Evolutionary conservation across 2,113 vertebrate species (phyloP).

Genomic region (Hippopotamus amphibius): DNA sequence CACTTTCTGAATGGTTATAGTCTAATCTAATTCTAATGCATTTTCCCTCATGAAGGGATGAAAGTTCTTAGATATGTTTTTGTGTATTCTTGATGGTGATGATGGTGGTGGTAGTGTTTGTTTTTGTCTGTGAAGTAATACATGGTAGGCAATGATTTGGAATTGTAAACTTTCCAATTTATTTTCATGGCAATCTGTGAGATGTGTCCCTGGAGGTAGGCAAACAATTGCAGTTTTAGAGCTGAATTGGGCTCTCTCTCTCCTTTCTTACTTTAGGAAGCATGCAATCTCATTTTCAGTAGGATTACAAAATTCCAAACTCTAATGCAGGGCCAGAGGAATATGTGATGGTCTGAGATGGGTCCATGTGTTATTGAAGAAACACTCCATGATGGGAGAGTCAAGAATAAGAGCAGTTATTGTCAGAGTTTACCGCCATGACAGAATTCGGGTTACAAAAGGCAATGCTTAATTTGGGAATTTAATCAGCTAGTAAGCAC

Average conservation of each 20-base stretch:
- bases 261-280: conserved; percentile 69
- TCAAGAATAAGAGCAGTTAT: conserved; percentile 33
- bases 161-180: conserved; percentile 89
- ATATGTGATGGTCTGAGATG: not conserved
- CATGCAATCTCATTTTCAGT: conserved; percentile 65
- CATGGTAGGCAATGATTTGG: conserved; percentile 84
- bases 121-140: conserved; percentile 82
- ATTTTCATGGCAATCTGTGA: conserved; percentile 87
- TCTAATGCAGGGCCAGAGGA: conserved; percentile 65
- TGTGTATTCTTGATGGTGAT: conserved; percentile 58
- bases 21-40: conserved; percentile 73
- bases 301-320: conserved; percentile 69
- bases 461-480: conserved; percentile 78
- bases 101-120: conserved; percentile 44
- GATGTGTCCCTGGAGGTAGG: conserved; percentile 88
- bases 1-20: conserved; percentile 29
- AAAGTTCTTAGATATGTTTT: conserved; percentile 63
- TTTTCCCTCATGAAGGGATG: conserved; percentile 78
- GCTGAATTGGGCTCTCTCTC: conserved; percentile 72
- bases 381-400: not conserved
- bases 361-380: conserved; percentile 12
- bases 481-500: conserved; percentile 76
- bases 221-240: conserved; percentile 86
- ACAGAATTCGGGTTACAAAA: conserved; percentile 73
- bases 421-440: conserved; percentile 50